Evolutionary conservation across 2,888 invertebrate species (phyloP).

Genomic region (Lymantria monacha): DNA sequence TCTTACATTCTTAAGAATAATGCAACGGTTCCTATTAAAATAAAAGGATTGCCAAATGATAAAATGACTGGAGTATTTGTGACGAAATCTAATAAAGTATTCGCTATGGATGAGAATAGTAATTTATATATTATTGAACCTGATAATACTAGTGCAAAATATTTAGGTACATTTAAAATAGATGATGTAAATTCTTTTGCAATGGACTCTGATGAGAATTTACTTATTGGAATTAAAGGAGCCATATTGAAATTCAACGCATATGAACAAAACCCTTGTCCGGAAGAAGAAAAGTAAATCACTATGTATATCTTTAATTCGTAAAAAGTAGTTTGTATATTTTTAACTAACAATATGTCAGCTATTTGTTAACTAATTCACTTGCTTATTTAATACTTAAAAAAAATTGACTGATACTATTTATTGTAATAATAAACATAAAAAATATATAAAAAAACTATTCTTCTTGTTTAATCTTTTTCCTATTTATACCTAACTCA

Average conservation of each 20-base stretch:
- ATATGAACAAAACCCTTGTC: slow-evolving; percentile 59
- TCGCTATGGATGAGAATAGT: slow-evolving; percentile 70
- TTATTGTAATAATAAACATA: too few relatives aligned
- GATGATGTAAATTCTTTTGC: slow-evolving; percentile 68
- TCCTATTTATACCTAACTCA: too few relatives aligned
- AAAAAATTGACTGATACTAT: too few relatives aligned
- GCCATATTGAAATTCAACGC: slow-evolving; percentile 60
- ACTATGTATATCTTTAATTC: slow-evolving; percentile 5
- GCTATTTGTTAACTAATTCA: too few relatives aligned
- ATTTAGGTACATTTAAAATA: slow-evolving; percentile 57
- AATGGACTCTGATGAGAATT: slow-evolving; percentile 67
- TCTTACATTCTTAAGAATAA: slow-evolving; percentile 61
- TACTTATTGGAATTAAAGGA: slow-evolving; percentile 64
- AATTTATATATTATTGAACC: slow-evolving; percentile 59
- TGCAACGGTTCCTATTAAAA: slow-evolving; percentile 58
- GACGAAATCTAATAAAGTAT: slow-evolving; percentile 63
- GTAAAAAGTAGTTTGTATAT: background rate
- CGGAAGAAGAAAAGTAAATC: slow-evolving; percentile 45
- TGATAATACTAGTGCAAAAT: slow-evolving; percentile 54
- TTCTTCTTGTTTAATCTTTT: too few relatives aligned
- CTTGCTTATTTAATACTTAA: too few relatives aligned
- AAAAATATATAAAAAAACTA: too few relatives aligned
- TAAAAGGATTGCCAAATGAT: slow-evolving; percentile 62
- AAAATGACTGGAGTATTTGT: slow-evolving; percentile 69
- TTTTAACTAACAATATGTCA: slow-evolving; percentile 8